Evolutionary conservation across 2,888 invertebrate species (phyloP).

Genomic region (Brachypalpus laphriformis): DNA sequence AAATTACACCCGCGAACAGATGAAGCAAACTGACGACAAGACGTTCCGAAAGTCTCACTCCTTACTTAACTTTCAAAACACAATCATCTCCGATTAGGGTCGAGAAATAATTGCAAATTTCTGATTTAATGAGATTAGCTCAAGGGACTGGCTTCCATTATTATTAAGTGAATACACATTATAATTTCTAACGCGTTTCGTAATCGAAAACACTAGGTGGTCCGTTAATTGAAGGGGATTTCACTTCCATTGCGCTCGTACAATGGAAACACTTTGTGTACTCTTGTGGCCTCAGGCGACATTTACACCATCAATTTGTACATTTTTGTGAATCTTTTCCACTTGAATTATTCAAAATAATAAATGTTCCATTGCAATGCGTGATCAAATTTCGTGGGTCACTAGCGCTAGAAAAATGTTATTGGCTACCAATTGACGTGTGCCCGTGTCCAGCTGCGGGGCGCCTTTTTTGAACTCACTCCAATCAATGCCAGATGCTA

Average conservation of each 20-base stretch:
- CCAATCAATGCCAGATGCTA: constrained; percentile 67
- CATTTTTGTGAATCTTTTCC: constrained; percentile 40
- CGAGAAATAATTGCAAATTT: constrained; percentile 53
- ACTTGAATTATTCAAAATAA: constrained; percentile 60
- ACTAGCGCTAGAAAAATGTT: constrained; percentile 15
- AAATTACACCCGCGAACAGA: constrained; percentile 1
- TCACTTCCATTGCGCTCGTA: constrained; percentile 23
- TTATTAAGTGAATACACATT: constrained; percentile 16
- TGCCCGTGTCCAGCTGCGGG: constrained; percentile 64
- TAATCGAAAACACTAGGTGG: constrained; percentile 55
- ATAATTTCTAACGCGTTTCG: constrained; percentile 25
- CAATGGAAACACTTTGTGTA: constrained; percentile 65
- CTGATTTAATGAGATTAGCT: constrained; percentile 61
- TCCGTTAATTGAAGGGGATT: constrained; percentile 45
- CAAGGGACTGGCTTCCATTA: constrained; percentile 35
- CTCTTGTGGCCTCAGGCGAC: constrained; percentile 68
- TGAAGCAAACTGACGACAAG: constrained; percentile 12
- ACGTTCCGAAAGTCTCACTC: constrained; percentile 33
- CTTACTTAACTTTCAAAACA: constrained; percentile 46
- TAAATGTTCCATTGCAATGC: constrained; percentile 30
- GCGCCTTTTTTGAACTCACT: constrained; percentile 51
- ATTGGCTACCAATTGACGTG: constrained; percentile 40
- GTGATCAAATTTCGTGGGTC: constrained; percentile 54
- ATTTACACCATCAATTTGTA: constrained; percentile 62
- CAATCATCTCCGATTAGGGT: constrained; percentile 46